Base-by-base conservation (phyloP, 2,113 vertebrate species). In the Picathartes gymnocephalus region DNA sequence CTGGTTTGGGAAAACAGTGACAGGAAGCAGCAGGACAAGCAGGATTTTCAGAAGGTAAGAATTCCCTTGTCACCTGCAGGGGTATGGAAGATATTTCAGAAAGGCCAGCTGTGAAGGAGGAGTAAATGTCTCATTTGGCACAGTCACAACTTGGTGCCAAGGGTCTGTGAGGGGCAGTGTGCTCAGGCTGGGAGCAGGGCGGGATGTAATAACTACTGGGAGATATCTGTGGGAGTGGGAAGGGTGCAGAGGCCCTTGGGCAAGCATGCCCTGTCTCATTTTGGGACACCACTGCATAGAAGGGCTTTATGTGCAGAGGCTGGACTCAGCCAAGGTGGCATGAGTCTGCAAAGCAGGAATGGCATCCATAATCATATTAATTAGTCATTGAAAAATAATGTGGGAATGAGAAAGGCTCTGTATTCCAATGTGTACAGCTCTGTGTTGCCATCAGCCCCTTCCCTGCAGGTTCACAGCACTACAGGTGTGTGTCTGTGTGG, bases 31-130 rank as follows among this genome's bases (percentile, higher is more conserved):
- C 37, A 72, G 51, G 57, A 73, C 7, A 83, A 70, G 70, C n/a
- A 86, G 68, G 50, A 66, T 70, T 93, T 91, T 88, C 53, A 66
- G 68, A 77, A 85, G 51, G 20, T 83, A 50, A 53, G 50, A 70
- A 78, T 68, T 44, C 50, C 39, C 10, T 65, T 1, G 1, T 50
- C 39, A 86, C 33, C 53, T 90, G 47, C 54, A 81, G 35, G 8
- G 21, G 14, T 72, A 9, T 2, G 2, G 62, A 77, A 88, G 70
- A 57, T 53, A 70, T 56, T 88, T 92, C 60, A 86, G 62, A 53
- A 85, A 77, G 20, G 24, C 5, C 74, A 76, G 23, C 20, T 70
- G n/a, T 15, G 50, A 93, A 87, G n/a, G 28, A 88, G 23, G 15
- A 87, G 30, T 35, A 83, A 80, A 65, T 13, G n/a, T 33, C 45